Conservation (phyloP, 2,797 vertebrate genomes). For the Gallinago nigripennis region DNA sequence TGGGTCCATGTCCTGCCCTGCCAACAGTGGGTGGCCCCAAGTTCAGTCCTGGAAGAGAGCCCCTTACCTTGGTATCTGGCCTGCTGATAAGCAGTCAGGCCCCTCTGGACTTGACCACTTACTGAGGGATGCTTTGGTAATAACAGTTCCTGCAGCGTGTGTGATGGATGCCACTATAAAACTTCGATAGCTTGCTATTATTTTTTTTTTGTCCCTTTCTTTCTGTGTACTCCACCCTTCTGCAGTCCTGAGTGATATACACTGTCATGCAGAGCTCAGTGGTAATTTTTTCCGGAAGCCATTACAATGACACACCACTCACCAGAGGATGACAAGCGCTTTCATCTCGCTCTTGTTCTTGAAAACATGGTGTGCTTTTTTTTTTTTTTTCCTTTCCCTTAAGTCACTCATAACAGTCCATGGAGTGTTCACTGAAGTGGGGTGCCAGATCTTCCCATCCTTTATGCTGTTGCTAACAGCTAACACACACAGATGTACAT, state of each 20-base stretch:
- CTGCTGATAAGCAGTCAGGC: not conserved
- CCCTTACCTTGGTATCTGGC: not conserved
- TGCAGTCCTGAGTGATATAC: not conserved
- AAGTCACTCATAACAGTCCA: not conserved
- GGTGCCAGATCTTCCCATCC: not conserved
- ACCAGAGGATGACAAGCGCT: not conserved
- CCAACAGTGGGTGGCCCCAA: not conserved
- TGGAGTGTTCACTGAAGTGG: not conserved
- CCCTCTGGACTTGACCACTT: not conserved
- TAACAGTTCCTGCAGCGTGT: not conserved
- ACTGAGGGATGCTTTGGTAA: not conserved
- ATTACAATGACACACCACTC: not conserved
- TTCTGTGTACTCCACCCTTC: not conserved
- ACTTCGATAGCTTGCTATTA: not conserved
- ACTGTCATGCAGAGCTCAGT: not conserved
- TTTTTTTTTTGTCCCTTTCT: not conserved
- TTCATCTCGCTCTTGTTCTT: not conserved
- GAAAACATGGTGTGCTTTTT: not conserved
- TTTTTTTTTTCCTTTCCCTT: not conserved
- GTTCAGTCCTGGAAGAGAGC: not conserved
- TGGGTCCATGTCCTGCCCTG: not conserved
- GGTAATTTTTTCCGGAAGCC: not conserved
- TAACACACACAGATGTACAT: not conserved
- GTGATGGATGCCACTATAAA: not conserved
- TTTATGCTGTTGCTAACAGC: not conserved